phyloP scores from a whole-genome alignment of 2,113 vertebrate genomes.

The Thalassoma bifasciatum region DNA sequence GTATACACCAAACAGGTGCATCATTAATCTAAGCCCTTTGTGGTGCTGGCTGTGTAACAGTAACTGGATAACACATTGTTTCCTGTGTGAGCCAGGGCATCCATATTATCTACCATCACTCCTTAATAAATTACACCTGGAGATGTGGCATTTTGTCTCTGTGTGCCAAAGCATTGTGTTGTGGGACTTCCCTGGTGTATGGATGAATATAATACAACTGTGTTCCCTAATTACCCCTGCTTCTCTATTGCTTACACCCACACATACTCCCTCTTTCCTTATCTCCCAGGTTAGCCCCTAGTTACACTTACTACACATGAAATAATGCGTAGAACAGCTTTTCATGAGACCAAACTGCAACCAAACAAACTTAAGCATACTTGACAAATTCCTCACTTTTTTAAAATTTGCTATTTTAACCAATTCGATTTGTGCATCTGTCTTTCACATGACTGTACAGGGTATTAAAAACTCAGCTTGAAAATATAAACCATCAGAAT shows the following conservation, averaged over 20 bases:
- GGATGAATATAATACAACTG: constrained; percentile 53
- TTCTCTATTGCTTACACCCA: constrained; percentile 42
- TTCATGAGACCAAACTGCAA: not conserved
- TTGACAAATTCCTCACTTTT: not conserved
- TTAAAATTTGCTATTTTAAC: not conserved
- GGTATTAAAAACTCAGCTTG: not conserved
- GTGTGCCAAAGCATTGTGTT: constrained; percentile 61
- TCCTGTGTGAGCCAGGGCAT: constrained; percentile 66
- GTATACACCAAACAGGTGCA: constrained; percentile 64
- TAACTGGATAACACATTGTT: constrained; percentile 80
- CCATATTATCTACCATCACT: constrained; percentile 75
- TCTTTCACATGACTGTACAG: not conserved
- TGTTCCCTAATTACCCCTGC: constrained; percentile 56
- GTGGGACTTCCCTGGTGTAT: constrained; percentile 52
- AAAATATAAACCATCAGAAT: not conserved
- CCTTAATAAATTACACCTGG: constrained; percentile 73
- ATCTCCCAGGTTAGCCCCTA: constrained; percentile 6
- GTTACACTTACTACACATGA: constrained; percentile 15
- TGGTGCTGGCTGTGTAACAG: constrained; percentile 59
- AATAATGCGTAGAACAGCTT: not conserved
- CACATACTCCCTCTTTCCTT: constrained; percentile 11
- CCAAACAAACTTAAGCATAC: not conserved
- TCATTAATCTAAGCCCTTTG: constrained; percentile 76
- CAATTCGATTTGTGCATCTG: not conserved
- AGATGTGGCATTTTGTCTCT: constrained; percentile 58